A percentile compares a stretch with the other conserved stretches of the same genome.
Conservation (phyloP, 1,140 invertebrate species). For the Brachionus plicatilis region DNA sequence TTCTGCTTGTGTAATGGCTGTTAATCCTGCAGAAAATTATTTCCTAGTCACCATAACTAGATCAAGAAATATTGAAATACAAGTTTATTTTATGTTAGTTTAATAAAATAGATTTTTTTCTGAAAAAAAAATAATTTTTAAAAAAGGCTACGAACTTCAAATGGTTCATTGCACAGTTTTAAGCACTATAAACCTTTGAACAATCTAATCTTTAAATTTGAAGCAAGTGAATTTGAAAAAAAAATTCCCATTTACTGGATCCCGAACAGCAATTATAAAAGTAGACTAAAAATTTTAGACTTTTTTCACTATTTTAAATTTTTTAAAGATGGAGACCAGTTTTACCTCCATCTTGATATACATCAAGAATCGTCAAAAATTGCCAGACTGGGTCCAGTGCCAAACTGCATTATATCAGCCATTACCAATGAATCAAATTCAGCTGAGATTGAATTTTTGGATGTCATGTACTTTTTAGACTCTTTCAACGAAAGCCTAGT, state of each 20-base stretch:
- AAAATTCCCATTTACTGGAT: constrained; percentile 7
- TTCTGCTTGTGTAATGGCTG: background rate
- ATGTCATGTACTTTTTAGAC: background rate
- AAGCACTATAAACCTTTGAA: background rate
- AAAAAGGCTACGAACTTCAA: background rate
- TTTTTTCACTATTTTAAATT: background rate
- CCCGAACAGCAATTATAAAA: background rate
- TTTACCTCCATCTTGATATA: background rate
- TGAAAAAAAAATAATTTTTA: background rate
- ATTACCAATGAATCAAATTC: background rate
- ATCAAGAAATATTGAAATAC: background rate
- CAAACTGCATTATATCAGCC: background rate
- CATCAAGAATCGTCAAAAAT: background rate
- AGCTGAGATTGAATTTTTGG: background rate
- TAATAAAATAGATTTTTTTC: background rate
- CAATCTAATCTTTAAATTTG: background rate
- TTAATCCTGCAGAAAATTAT: background rate
- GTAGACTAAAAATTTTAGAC: background rate
- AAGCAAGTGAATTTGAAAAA: background rate
- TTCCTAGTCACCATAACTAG: background rate
- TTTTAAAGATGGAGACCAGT: background rate
- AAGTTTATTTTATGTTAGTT: background rate
- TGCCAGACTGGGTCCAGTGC: background rate
- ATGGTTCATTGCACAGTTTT: background rate
- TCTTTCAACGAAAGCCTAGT: background rate